Percentiles rank a stretch among this genome's conserved stretches.
Conservation (phyloP, 2,888 invertebrate species). For the Bruchidius siliquastri region DNA sequence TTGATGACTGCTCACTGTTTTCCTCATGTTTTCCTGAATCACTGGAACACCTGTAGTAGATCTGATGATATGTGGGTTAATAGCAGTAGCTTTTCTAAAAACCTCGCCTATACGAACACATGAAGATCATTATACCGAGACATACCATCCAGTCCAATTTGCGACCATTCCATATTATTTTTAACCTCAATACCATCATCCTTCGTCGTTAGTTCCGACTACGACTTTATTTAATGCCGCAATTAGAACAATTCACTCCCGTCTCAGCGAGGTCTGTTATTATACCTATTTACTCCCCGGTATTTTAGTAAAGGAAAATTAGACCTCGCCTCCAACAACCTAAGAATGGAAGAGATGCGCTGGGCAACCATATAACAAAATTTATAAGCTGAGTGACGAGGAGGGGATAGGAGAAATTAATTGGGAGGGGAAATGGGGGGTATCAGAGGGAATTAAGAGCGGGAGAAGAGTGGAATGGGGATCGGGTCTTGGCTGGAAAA, state of each 20-base stretch:
- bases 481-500: too few species aligned
- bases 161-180: background rate
- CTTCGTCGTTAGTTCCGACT: background rate
- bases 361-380: too few species aligned
- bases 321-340: too few species aligned
- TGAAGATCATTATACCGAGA: background rate
- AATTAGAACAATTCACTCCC: background rate
- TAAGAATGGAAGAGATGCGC: too few species aligned
- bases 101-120: background rate
- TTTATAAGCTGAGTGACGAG: too few species aligned
- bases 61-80: background rate
- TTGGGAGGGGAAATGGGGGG: too few species aligned
- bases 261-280: background rate
- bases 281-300: background rate
- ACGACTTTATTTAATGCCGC: background rate
- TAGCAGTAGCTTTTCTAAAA: background rate
- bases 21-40: too few species aligned
- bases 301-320: background rate
- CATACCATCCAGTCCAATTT: background rate
- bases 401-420: too few species aligned
- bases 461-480: too few species aligned
- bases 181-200: background rate
- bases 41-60: background rate
- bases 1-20: too few species aligned
- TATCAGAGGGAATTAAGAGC: too few species aligned